Evolutionary conservation across 2,797 vertebrate species (phyloP), one percentile per base, ranked within the genome.

Genomic region (Borostomias antarcticus): DNA sequence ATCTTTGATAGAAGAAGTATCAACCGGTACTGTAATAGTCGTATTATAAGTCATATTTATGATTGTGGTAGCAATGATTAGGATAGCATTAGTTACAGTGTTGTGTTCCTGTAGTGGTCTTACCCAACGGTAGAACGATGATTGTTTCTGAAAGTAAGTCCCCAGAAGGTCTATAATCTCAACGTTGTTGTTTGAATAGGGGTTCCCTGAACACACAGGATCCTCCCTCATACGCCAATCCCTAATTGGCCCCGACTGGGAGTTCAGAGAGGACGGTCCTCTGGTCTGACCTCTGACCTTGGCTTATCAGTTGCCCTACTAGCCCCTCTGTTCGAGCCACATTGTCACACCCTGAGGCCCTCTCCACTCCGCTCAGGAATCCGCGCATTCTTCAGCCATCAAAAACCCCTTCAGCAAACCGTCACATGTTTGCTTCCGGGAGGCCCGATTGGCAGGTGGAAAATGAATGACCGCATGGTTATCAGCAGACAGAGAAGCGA

Each of bases 331-430:
- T 68, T 62, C 51, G 62, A 51, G 21, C 51, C 25, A 54, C 26
- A 52, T 53, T 63, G 11, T 10, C 61, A 43, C 32, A 25, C 29
- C 37, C 63, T 15, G 5, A 26, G 33, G 13, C 35, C 1, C 25
- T n/a, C 17, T 28, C 6, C 29, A 50, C 37, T 6, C 70, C 35
- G 66, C 60, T 25, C 37, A 10, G 75, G 84, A 86, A 80, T 66
- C 35, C 72, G 52, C 63, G 78, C 82, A 89, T 87, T 90, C 84
- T 79, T 81, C 43, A 73, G 70, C 67, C 64, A 51, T 68, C 58
- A 50, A 66, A 66, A 69, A 33, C 63, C 58, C 67, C 77, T 79
- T 83, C 64, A 65, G 78, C 80, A 85, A 84, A 85, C 67, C 73
- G 80, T 70, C 61, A 8, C 2, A 5, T 50, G 65, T 52, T 69